These are phyloP conservation scores for Mobula birostris DNA, from an alignment of 2,113 vertebrate species.

Conservation along the genomic window DNA sequence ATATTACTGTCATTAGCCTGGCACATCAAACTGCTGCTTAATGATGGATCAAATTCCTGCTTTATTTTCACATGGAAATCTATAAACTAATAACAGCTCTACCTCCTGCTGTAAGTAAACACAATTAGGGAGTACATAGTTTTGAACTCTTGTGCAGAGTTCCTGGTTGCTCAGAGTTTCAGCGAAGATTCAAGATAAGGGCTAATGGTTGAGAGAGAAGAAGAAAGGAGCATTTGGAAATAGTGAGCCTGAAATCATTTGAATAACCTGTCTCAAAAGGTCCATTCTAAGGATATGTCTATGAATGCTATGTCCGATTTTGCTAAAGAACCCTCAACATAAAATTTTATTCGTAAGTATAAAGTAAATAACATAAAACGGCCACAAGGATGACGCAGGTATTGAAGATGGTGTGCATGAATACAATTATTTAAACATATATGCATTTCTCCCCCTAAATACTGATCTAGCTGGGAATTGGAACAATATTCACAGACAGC, in stretches of 20 bases:
- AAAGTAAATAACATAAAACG: background rate
- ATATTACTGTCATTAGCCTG: constrained; percentile 37
- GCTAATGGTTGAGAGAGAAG: too few relatives aligned
- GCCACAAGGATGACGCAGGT: background rate
- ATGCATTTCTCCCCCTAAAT: background rate
- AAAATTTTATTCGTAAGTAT: background rate
- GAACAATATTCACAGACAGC: background rate
- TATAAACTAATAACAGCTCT: constrained; percentile 32
- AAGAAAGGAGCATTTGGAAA: background rate
- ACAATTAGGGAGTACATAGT: background rate
- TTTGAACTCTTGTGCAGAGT: background rate
- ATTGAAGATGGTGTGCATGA: background rate
- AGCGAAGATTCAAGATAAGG: too few relatives aligned
- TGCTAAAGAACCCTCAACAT: background rate
- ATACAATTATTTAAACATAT: background rate
- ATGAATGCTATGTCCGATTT: background rate
- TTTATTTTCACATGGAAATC: constrained; percentile 18
- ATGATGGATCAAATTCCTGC: constrained; percentile 32
- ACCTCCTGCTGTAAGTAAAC: constrained; percentile 31
- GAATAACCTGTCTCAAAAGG: background rate
- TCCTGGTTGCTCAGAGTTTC: background rate
- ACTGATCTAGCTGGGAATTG: background rate
- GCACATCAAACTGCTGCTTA: constrained; percentile 32
- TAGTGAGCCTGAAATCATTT: background rate
- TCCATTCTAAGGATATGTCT: background rate